Percentiles rank a stretch among this genome's conserved stretches.
phyloP scores from a whole-genome alignment of 2,888 invertebrate species.

The Netelia virgata region DNA sequence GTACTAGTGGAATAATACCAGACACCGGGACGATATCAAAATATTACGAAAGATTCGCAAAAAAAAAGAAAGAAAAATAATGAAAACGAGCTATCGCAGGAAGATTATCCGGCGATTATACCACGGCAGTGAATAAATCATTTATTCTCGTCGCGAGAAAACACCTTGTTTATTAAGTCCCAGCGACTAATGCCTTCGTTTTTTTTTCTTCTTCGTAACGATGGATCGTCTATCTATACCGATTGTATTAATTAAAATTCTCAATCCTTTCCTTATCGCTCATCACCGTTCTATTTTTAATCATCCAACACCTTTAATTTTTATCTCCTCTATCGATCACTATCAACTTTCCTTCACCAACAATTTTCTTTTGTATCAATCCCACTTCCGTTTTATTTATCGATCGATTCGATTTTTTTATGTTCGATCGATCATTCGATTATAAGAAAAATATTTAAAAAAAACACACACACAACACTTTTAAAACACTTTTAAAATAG shows the following conservation, averaged over 20 bases:
- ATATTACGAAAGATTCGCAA: neutral
- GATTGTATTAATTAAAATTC: neutral
- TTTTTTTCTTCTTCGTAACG: neutral
- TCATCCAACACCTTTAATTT: neutral
- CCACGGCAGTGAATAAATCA: neutral
- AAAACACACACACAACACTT: neutral
- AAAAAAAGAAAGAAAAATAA: neutral
- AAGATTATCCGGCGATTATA: neutral
- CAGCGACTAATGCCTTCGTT: neutral
- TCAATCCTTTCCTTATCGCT: neutral
- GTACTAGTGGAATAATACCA: slow-evolving; percentile 28
- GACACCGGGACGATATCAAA: neutral
- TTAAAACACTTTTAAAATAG: too few relatives aligned
- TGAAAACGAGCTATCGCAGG: neutral
- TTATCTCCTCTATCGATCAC: neutral
- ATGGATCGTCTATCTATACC: neutral
- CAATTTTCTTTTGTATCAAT: neutral
- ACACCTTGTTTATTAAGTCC: neutral
- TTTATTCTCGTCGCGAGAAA: neutral
- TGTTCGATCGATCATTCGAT: neutral
- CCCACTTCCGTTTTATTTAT: neutral
- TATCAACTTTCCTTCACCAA: neutral
- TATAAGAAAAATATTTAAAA: neutral
- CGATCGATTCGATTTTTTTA: neutral
- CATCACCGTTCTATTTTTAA: neutral